Conservation (phyloP, 2,113 vertebrate species). For the Laterallus jamaicensis region DNA sequence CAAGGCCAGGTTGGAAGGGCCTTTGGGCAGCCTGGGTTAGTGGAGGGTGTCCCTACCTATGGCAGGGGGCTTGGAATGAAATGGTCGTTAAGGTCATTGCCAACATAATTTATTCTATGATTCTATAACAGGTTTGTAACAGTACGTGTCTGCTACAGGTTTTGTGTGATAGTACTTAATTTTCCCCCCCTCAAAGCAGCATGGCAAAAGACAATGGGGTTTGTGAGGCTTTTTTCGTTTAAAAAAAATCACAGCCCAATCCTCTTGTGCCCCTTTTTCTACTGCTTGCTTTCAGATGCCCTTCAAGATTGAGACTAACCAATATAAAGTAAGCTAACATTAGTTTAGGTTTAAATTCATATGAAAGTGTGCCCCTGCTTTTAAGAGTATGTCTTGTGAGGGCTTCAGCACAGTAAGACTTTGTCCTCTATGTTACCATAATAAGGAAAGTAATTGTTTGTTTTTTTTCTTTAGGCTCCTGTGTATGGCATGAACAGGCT, state of each 20-base stretch:
- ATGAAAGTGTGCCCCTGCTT: background rate
- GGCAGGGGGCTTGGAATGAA: no score
- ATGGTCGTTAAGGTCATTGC: no score
- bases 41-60: no score
- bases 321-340: background rate
- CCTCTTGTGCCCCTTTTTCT: background rate
- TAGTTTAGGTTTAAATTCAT: background rate
- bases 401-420: background rate
- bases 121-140: background rate
- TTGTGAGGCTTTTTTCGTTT: background rate
- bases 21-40: no score
- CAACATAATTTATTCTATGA: no score
- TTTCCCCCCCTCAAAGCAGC: no score
- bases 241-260: background rate
- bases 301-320: background rate
- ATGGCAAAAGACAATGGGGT: background rate
- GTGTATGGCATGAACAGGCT: slow-evolving; percentile 92
- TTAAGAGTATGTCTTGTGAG: rapidly evolving
- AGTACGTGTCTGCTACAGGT: rapidly evolving
- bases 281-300: background rate
- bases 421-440: background rate
- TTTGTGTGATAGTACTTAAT: background rate
- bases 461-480: slow-evolving; percentile 73
- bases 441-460: background rate
- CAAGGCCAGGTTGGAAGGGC: no score